Base-by-base conservation (phyloP, 2,113 vertebrate genomes). In the Electrona antarctica region DNA sequence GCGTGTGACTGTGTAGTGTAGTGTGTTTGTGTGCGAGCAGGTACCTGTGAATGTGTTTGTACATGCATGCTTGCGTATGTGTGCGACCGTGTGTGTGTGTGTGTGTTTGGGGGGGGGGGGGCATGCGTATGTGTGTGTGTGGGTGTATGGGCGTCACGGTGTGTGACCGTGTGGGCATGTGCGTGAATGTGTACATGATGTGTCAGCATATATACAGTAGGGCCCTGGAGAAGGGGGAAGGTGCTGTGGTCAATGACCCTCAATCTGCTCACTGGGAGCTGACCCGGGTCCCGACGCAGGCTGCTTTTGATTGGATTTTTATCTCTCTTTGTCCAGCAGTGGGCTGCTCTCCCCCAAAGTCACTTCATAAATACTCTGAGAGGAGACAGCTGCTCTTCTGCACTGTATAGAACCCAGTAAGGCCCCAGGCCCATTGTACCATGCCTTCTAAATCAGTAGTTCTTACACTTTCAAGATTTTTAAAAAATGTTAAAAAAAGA, bases 301-400 rank as follows among this genome's bases (percentile, higher is more conserved):
- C 51, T 65, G 64, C 29, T 55, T 50, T 61, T 85, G 74, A 77
- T 69, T 14, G 15, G 33, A 50, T 64, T 79, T 79, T 72, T 56
- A 79, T 74, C 55, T 57, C 50, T 11, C 67, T 74, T 58, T 29
- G 71, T 61, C 61, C 64, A 69, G 9, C 13, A 74, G 52, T 67
- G 54, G 29, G 60, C 56, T 51, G 60, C 52, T 49, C 56, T 76
- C 70, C 50, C 66, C 15, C 57, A 64, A 67, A 71, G 76, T 64
- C 74, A 73, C 45, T 80, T 69, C 11, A 68, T 76, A 66, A 72
- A 63, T 7, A 41, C 8, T 52, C 3, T 41, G 55, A n/a, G 21
- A 33, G 72, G 72, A 7, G 69, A 74, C 80, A 74, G 73, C 76
- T 86, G 73, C 66, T 75, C 58, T 49, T 49, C 73, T 57, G 47